Percentiles rank a stretch among this genome's conserved stretches.
phyloP scores from a whole-genome alignment of 2,797 vertebrate species.

The Myotis planiceps region DNA sequence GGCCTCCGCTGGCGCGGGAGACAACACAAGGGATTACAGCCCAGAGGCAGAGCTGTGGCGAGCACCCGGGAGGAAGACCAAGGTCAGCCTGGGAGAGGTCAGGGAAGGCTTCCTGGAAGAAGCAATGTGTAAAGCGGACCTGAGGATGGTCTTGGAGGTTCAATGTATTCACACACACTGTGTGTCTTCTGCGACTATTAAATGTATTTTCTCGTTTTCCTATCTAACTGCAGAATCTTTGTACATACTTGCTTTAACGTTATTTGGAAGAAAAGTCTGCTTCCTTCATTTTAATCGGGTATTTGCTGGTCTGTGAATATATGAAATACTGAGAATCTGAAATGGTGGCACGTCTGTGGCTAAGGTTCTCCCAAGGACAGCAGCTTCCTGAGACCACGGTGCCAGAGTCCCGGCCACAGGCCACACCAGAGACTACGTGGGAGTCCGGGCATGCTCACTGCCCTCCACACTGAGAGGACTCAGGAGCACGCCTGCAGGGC shows the following conservation, averaged over 20 bases:
- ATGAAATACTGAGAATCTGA: not conserved
- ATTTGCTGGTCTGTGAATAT: not conserved
- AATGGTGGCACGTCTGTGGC: not conserved
- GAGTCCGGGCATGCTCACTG: not conserved
- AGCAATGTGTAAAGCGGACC: not conserved
- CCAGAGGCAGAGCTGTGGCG: not conserved
- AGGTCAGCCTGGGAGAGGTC: not conserved
- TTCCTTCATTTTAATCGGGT: not conserved
- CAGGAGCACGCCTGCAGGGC: fast-evolving
- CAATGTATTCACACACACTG: not conserved
- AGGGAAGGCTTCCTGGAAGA: conserved; percentile 8
- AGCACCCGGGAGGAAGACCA: not conserved
- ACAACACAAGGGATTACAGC: not conserved
- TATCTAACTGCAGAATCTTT: not conserved
- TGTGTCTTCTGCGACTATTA: fast-evolving
- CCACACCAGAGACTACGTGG: fast-evolving
- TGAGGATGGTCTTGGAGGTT: not conserved
- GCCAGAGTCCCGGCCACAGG: not conserved
- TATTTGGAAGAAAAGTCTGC: not conserved
- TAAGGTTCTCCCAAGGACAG: not conserved
- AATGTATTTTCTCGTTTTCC: not conserved
- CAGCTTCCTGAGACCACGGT: not conserved
- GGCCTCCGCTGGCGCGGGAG: not conserved
- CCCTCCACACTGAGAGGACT: not conserved
- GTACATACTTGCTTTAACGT: not conserved